These are phyloP conservation scores for Sula dactylatra DNA, from an alignment of 2,113 vertebrate genomes.

Conservation along the genomic window DNA sequence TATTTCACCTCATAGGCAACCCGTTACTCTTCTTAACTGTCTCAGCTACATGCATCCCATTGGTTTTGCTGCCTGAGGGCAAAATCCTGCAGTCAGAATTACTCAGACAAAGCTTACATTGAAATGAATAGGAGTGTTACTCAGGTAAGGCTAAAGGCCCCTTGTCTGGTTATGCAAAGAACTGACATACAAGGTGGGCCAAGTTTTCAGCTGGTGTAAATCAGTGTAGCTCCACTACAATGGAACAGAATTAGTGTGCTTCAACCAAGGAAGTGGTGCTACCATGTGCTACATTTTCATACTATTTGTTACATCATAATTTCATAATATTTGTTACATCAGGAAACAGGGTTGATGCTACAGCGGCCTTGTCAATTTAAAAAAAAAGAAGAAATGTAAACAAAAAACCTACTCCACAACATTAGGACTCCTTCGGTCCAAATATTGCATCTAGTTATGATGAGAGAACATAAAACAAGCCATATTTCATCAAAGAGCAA, in stretches of 20 bases:
- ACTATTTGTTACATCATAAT: not conserved
- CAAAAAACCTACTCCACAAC: not conserved
- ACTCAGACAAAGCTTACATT: not conserved
- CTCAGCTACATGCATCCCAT: not conserved
- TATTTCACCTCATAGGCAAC: not conserved
- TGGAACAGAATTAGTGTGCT: not conserved
- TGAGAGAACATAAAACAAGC: not conserved
- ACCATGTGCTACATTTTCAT: not conserved
- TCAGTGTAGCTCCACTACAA: not conserved
- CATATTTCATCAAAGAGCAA: conserved; percentile 21
- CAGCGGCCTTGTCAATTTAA: not conserved
- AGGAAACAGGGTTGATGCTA: not conserved
- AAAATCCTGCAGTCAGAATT: not conserved
- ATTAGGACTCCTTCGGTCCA: not conserved
- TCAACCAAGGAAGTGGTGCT: not conserved
- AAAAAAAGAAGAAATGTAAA: not conserved
- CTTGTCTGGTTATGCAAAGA: not conserved
- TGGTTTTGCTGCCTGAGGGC: not conserved
- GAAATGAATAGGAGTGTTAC: not conserved
- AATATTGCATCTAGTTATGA: not conserved
- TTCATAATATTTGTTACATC: not conserved
- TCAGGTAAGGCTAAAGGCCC: not conserved
- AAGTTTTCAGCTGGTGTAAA: not conserved
- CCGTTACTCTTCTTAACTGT: not conserved
- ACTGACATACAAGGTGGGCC: not conserved